Conservation (phyloP, 2,797 vertebrate species). For the Hippoglossus hippoglossus region DNA sequence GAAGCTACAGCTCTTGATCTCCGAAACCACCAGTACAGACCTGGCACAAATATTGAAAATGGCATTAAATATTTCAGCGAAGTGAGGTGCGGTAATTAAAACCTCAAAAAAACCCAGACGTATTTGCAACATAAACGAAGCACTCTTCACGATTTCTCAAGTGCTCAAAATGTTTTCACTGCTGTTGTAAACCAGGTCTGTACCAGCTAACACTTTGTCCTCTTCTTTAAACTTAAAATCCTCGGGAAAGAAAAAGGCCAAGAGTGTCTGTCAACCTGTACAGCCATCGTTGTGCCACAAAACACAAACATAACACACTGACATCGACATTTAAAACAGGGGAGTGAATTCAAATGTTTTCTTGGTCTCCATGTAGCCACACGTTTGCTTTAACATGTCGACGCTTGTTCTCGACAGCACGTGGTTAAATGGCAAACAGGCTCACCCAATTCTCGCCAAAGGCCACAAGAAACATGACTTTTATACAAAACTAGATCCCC, state of each 20-base stretch:
- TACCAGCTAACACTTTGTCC: constrained; percentile 65
- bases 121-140: constrained; percentile 72
- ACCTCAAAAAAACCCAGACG: constrained; percentile 50
- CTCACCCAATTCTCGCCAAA: constrained; percentile 71
- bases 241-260: constrained; percentile 65
- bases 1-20: constrained; percentile 78
- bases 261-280: constrained; percentile 85
- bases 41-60: constrained; percentile 61
- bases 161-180: constrained; percentile 60
- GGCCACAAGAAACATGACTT: constrained; percentile 89
- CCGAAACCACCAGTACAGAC: constrained; percentile 60
- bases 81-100: constrained; percentile 64
- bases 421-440: constrained; percentile 84
- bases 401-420: constrained; percentile 77
- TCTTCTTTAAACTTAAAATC: constrained; percentile 61
- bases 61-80: constrained; percentile 68
- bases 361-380: constrained; percentile 70
- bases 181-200: constrained; percentile 68
- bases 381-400: constrained; percentile 71
- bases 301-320: constrained; percentile 94
- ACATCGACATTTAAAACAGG: constrained; percentile 90
- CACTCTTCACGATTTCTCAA: constrained; percentile 59
- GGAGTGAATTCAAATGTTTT: constrained; percentile 75
- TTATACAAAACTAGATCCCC: constrained; percentile 91
- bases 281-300: constrained; percentile 92